Base-by-base conservation (phyloP, 2,113 vertebrate genomes). In the Megaceryle maxima region DNA sequence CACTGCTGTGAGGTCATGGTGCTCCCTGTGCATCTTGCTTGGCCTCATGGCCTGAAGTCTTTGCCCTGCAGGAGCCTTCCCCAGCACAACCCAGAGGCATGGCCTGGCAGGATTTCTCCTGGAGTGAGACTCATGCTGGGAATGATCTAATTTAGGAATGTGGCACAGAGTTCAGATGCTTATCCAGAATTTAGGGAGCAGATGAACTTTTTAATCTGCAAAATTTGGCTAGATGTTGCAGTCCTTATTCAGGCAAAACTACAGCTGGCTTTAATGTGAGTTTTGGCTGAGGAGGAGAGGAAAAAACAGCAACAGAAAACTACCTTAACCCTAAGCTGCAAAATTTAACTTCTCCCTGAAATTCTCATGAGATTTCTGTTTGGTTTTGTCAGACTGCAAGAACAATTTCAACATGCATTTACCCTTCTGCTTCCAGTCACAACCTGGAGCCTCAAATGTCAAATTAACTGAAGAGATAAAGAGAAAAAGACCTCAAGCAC, bases 1-100 rank as follows among this genome's bases (percentile, higher is more conserved):
- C 41, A 3, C 19, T 33, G 41, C 8, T 48, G 11, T 0, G 2
- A 81, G 33, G 31, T 41, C 35, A 44, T 14, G 6, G 7, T 35
- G 44, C 8, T 55, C 37, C 53, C 24, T 57, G 53, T 2, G 2
- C 9, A 24, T 19, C 35, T 20, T 0, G 0, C 17, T 31, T 39
- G 31, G 22, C 6, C 64, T n/a, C 46, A 26, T 0, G 1, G 19
- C 20, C 11, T 1, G 2, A 53, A 29, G 9, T 4, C n/a, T 39
- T 75, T 5, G 8, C 13, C n/a, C 35, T 7, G 1, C 0, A 0
- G 28, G 13, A 88, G 33, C 51, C 41, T 87, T 16, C 12, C 8
- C 3, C 29, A 66, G 63, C 37, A 48, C 3, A 83, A 16, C 41
- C 33, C 51, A 9, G 55, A 1, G 0, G 39, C 4, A 0, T 6